Conservation (phyloP, 2,797 vertebrate species). For the Melanotaenia trifasciata region DNA sequence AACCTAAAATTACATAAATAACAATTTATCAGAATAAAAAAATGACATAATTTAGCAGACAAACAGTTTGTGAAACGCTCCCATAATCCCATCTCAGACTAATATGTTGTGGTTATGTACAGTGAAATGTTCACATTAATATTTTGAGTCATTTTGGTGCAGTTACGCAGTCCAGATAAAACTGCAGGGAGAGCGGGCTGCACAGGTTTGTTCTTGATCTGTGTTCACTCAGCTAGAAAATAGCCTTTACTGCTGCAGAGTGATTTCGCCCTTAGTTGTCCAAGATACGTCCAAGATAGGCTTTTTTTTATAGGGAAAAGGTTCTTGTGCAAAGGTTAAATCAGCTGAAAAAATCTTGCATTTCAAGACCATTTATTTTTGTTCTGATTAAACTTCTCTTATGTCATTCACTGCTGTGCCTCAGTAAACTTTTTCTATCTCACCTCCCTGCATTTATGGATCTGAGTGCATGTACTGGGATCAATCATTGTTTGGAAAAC, state of each 20-base stretch:
- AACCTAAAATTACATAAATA: no score
- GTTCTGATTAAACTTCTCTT: background rate
- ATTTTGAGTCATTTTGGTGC: constrained; percentile 12
- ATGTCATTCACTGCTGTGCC: background rate
- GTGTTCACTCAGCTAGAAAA: constrained; percentile 41
- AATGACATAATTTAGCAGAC: background rate
- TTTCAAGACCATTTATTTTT: background rate
- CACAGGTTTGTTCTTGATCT: constrained; percentile 11
- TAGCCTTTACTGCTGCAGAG: constrained; percentile 31
- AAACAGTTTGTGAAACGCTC: background rate
- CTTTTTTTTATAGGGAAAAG: constrained; percentile 4
- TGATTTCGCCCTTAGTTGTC: constrained; percentile 25
- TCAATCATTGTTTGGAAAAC: no score
- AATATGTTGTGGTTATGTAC: background rate
- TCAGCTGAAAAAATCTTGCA: background rate
- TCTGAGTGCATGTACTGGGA: no score
- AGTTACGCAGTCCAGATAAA: constrained; percentile 18
- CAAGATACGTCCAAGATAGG: constrained; percentile 4
- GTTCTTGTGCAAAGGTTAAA: constrained; percentile 14
- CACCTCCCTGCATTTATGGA: no score
- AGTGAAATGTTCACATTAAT: constrained; percentile 18
- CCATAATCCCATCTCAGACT: background rate
- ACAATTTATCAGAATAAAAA: background rate
- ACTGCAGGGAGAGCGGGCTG: constrained; percentile 20
- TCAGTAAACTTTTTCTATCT: background rate